These are phyloP conservation scores for Myopa testacea DNA, from an alignment of 2,888 invertebrate species.

Conservation along the genomic window DNA sequence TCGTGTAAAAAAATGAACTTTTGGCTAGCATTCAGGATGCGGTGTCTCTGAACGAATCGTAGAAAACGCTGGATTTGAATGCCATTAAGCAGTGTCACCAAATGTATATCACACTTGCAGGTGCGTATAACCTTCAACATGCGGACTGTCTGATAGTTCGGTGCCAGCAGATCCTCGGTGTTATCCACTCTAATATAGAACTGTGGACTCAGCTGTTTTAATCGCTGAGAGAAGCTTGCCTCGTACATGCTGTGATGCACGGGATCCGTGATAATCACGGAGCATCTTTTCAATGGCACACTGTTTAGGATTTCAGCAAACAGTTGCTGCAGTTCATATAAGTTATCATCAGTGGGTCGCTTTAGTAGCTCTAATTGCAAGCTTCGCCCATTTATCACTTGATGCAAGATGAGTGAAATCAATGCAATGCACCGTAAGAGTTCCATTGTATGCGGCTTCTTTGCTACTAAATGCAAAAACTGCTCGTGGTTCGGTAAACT, in stretches of 20 bases:
- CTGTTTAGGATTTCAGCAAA: conserved; percentile 41
- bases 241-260: conserved; percentile 57
- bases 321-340: conserved; percentile 27
- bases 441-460: not conserved
- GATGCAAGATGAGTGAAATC: not conserved
- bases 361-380: conserved; percentile 1
- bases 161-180: conserved; percentile 75
- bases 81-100: conserved; percentile 80
- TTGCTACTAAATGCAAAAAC: conserved; percentile 9
- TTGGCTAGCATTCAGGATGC: conserved; percentile 78
- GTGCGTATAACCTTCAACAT: conserved; percentile 72
- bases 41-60: conserved; percentile 78
- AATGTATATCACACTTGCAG: conserved; percentile 78
- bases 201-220: conserved; percentile 47
- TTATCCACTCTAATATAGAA: conserved; percentile 73
- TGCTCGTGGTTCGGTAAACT: conserved; percentile 13
- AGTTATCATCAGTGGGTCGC: not conserved
- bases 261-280: conserved; percentile 63
- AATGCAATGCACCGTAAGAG: not conserved
- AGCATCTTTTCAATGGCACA: conserved; percentile 59
- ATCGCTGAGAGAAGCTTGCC: conserved; percentile 51
- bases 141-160: conserved; percentile 72
- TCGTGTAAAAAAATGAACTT: conserved; percentile 80
- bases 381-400: not conserved
- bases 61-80: conserved; percentile 76